These are phyloP conservation scores for Ciconia maguari DNA, from an alignment of 2,113 vertebrate species.

Conservation along the genomic window DNA sequence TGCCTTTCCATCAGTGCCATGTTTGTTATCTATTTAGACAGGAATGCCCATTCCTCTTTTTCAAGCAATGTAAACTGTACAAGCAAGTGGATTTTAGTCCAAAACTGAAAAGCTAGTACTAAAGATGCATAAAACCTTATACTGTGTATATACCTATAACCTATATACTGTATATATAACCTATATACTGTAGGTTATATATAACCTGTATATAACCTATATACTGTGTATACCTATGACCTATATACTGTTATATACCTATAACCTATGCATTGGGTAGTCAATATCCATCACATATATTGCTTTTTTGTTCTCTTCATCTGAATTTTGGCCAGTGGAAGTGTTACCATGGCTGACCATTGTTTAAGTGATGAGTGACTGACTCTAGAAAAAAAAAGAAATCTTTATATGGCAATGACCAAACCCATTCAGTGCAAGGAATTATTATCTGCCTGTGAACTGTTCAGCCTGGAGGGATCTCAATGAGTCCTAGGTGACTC, in stretches of 20 bases:
- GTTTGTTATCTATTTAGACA: not conserved
- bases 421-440: not conserved
- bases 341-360: not conserved
- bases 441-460: not conserved
- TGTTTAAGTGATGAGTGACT: not conserved
- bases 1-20: not conserved
- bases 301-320: not conserved
- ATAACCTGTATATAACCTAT: no score
- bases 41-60: not conserved
- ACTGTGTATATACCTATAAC: not conserved
- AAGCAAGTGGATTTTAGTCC: not conserved
- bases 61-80: not conserved
- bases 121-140: not conserved
- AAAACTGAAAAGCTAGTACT: not conserved
- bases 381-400: not conserved
- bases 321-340: not conserved
- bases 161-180: no score
- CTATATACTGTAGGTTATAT: no score
- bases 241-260: no score
- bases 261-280: fast-evolving
- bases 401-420: not conserved
- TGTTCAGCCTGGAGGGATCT: not conserved
- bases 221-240: no score
- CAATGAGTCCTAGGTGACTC: not conserved
- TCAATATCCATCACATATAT: not conserved